Base-by-base conservation (phyloP, 1,140 invertebrate species). In the Atopsyche davidsoni region DNA sequence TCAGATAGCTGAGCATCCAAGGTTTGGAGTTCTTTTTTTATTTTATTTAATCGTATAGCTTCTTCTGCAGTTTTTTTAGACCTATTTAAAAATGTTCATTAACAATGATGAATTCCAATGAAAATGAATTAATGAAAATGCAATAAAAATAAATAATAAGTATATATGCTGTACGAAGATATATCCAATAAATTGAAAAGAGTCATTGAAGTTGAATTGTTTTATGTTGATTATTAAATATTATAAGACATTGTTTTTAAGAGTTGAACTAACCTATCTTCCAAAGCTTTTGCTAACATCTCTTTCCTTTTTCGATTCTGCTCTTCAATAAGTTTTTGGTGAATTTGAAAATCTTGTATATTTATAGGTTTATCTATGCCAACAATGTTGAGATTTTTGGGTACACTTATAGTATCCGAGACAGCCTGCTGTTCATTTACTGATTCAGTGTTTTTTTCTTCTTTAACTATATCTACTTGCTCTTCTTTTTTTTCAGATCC, bases 241-340 rank as follows among this genome's bases (percentile, higher is more conserved):
- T 19, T 7, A n/a, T n/a, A n/a, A n/a, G 4, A 7, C 13, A 11
- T 31, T n/a, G 11, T 4, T 17, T 49, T 47, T 9, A 24, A 51
- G 11, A 14, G 14, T 40, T 38, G 32, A 7, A 64, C 63, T 60
- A 61, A 83, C 79, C 83, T 81, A 63, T 86, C 82, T 49, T 79
- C 79, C 16, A 89, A 75, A 22, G 83, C 85, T 66, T 83, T 80
- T 11, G 80, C 67, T 2, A 89, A 68, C 61, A 87, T 70, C 61
- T 83, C 78, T 63, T 83, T 85, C 52, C 82, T 79, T 53, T 80
- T 79, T 59, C 81, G 80, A 69, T 87, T 89, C 57, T 86, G 82
- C 65, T 87, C 85, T 61, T 88, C 83, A 58, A 87, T 85, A 44
- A 81, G 62, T 62, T 82, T 85, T 58, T 86, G 84, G 53, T 81